Conservation (phyloP, 1,140 invertebrate species). For the Macrotrachela quadricornifera region DNA sequence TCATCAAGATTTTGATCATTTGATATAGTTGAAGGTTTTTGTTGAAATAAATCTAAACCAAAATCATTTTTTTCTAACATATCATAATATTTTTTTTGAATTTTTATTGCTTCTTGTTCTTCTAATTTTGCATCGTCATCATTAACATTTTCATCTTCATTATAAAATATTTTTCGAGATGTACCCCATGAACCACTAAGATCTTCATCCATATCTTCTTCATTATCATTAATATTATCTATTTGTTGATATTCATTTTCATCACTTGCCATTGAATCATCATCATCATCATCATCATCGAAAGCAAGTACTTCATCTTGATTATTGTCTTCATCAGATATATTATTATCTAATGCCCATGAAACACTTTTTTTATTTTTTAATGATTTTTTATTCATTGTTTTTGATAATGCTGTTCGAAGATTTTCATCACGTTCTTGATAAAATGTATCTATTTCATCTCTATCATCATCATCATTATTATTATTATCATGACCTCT, state of each 20-base stretch:
- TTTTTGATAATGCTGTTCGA: too few species aligned
- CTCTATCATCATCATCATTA: too few species aligned
- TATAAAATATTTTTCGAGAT: conserved; percentile 49
- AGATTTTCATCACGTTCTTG: too few species aligned
- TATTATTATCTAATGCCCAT: too few species aligned
- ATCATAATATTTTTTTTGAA: conserved; percentile 52
- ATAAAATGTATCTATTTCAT: too few species aligned
- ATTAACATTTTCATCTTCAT: conserved; percentile 66
- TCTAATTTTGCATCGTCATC: conserved; percentile 51
- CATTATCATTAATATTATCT: conserved; percentile 9
- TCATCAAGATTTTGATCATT: too few species aligned
- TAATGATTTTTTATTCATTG: too few species aligned
- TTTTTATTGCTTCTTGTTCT: conserved; percentile 57
- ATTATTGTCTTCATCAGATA: too few species aligned
- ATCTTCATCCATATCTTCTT: conserved; percentile 11
- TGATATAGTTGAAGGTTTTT: neutral
- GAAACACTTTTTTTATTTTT: too few species aligned
- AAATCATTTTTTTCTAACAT: conserved; percentile 61
- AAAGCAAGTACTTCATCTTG: conserved; percentile 14
- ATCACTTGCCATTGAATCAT: conserved; percentile 13
- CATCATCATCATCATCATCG: conserved; percentile 13
- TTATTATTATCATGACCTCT: too few species aligned
- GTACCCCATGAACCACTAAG: conserved; percentile 58
- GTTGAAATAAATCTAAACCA: conserved; percentile 41
- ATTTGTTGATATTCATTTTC: conserved; percentile 7